Conservation (phyloP, 2,113 vertebrate genomes). For the Lipotes vexillifer region DNA sequence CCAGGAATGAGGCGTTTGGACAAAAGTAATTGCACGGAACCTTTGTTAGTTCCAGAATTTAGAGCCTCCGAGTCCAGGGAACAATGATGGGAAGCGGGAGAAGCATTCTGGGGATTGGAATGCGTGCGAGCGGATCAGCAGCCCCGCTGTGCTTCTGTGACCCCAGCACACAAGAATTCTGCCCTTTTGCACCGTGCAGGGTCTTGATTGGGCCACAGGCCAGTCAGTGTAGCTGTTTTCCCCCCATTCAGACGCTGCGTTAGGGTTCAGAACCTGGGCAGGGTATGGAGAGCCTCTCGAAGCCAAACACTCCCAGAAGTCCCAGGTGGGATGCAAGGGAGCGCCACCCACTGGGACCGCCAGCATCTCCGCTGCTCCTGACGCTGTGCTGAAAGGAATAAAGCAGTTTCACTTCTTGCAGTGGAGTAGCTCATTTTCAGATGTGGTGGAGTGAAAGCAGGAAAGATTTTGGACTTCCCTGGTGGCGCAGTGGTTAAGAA, state of each 20-base stretch:
- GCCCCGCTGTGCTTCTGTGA: not conserved
- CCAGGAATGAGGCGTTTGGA: not conserved
- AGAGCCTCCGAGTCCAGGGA: not conserved
- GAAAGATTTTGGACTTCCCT: not conserved
- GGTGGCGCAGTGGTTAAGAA: too few species aligned
- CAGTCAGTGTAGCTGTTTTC: not conserved
- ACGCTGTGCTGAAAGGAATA: accelerated
- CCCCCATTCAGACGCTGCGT: not conserved
- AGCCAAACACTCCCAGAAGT: too few species aligned
- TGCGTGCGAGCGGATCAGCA: not conserved
- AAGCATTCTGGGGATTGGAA: not conserved
- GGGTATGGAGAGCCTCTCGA: not conserved
- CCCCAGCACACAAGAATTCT: not conserved
- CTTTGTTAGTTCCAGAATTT: not conserved
- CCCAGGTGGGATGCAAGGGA: not conserved
- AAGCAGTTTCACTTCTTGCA: not conserved
- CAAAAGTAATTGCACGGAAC: not conserved
- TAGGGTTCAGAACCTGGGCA: not conserved
- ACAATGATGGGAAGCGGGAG: not conserved
- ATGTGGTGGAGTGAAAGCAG: not conserved
- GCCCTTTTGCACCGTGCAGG: not conserved
- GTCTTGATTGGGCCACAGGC: not conserved
- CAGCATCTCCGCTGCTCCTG: not conserved
- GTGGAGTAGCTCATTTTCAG: not conserved
- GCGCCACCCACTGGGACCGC: accelerated